Evolutionary conservation across 2,888 invertebrate species (phyloP).

Genomic region (Cephalotes varians): DNA sequence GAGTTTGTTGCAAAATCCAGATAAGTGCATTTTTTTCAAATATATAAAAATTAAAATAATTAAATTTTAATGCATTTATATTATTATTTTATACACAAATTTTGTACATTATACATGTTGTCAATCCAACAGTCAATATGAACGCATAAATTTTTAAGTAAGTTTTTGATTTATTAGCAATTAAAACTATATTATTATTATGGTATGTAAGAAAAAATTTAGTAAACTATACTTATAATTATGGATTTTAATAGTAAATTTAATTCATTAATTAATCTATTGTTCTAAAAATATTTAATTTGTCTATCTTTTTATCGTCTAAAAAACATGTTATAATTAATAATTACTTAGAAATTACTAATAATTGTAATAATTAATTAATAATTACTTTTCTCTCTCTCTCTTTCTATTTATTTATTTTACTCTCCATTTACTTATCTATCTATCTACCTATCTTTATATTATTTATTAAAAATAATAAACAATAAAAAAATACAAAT

Average conservation of each 20-base stretch:
- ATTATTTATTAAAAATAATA: not conserved
- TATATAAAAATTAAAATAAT: not conserved
- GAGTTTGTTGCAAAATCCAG: conserved; percentile 1
- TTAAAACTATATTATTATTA: not conserved
- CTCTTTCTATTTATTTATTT: too few relatives aligned
- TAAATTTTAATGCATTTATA: not conserved
- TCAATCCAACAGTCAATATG: not conserved
- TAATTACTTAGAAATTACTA: too few relatives aligned
- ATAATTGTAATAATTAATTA: too few relatives aligned
- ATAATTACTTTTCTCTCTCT: too few relatives aligned
- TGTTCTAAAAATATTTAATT: too few relatives aligned
- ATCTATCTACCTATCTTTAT: too few relatives aligned
- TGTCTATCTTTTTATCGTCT: too few relatives aligned
- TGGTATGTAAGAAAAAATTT: not conserved
- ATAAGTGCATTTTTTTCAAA: not conserved
- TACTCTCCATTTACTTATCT: too few relatives aligned
- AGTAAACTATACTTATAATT: not conserved
- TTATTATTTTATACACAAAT: not conserved
- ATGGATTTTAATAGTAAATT: not conserved
- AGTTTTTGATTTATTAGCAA: not conserved
- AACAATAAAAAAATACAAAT: not conserved
- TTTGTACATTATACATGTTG: not conserved
- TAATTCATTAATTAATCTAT: too few relatives aligned
- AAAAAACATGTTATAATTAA: too few relatives aligned
- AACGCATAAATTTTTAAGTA: not conserved